phyloP scores from a whole-genome alignment of 2,113 vertebrate species.

The Pungitius pungitius region DNA sequence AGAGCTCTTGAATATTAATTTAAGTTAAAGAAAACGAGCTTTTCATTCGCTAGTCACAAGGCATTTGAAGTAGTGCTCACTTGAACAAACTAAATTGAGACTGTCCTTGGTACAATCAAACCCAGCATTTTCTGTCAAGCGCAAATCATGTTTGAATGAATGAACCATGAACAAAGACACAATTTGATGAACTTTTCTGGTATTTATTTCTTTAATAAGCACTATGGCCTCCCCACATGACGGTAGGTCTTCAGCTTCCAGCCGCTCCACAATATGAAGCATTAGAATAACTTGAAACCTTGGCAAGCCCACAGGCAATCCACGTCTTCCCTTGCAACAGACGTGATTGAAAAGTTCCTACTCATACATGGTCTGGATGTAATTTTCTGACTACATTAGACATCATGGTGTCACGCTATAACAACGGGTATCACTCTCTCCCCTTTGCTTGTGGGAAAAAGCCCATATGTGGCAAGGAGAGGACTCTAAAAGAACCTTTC shows the following conservation, averaged over 20 bases:
- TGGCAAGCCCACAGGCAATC: constrained; percentile 45
- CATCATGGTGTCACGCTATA: constrained; percentile 68
- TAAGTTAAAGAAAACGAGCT: constrained; percentile 62
- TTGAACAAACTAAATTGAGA: constrained; percentile 24
- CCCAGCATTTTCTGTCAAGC: constrained; percentile 13
- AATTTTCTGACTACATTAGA: constrained; percentile 60
- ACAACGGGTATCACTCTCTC: constrained; percentile 48
- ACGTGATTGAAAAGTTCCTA: constrained; percentile 63
- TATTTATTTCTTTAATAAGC: constrained; percentile 43
- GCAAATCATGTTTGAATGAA: constrained; percentile 24
- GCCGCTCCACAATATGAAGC: constrained; percentile 38
- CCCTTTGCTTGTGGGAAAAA: constrained; percentile 65
- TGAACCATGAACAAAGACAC: constrained; percentile 14
- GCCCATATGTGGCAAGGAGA: constrained; percentile 69
- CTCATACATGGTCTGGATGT: constrained; percentile 54
- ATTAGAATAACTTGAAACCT: constrained; percentile 31
- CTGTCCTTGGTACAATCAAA: constrained; percentile 27
- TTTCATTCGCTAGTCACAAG: constrained; percentile 52
- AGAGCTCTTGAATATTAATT: constrained; percentile 71
- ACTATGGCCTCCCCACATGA: constrained; percentile 26
- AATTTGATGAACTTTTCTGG: constrained; percentile 16
- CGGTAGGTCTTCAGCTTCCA: constrained; percentile 31
- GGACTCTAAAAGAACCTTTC: constrained; percentile 69
- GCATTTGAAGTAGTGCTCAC: constrained; percentile 28
- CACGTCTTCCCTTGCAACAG: constrained; percentile 45